Percentiles rank a stretch among this genome's conserved stretches.
Evolutionary conservation across 2,797 vertebrate species (phyloP).

Genomic region (Eleutherodactylus coqui): DNA sequence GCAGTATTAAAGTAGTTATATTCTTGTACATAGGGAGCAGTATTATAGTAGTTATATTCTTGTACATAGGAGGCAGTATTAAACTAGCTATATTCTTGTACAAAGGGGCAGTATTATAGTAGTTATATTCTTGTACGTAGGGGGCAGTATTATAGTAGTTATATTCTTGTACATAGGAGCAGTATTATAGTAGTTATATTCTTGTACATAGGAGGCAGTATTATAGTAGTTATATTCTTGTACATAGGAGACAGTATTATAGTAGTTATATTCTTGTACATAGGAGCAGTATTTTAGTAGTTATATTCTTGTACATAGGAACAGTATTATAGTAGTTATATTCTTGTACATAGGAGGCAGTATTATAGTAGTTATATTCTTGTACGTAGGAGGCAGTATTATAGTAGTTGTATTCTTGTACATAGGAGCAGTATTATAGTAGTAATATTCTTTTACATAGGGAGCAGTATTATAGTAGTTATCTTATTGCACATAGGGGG

Average conservation of each 20-base stretch:
- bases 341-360: neutral
- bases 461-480: too few species aligned
- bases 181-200: conserved; percentile 15
- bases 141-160: conserved; percentile 18
- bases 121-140: conserved; percentile 1
- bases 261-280: neutral
- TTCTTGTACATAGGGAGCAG: neutral
- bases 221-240: conserved; percentile 20
- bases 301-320: too few species aligned
- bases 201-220: neutral
- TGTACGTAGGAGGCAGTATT: too few species aligned
- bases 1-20: conserved; percentile 7
- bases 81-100: neutral
- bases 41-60: conserved; percentile 4
- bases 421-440: too few species aligned
- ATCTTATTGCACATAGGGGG: too few species aligned
- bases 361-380: neutral
- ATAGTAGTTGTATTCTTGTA: too few species aligned
- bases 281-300: neutral
- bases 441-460: too few species aligned
- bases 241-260: conserved; percentile 7
- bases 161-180: conserved; percentile 8
- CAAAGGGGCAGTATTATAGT: neutral
- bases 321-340: too few species aligned
- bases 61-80: neutral